Evolutionary conservation across 23 tunicate species (phyloP).

Genomic region (Oikopleura dioica): DNA sequence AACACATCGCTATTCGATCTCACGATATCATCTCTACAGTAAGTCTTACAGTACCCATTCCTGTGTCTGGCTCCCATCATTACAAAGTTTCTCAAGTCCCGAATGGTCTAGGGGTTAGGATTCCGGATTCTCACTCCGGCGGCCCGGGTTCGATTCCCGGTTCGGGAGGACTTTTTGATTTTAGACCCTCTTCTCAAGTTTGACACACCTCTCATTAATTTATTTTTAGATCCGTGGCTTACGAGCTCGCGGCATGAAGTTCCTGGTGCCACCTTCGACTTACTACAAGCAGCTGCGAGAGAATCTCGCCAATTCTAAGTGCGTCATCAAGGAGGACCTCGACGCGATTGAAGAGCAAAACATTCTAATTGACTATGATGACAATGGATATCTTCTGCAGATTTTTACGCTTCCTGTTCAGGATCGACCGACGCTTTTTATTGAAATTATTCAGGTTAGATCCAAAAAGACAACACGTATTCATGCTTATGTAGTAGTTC

Average conservation of each 20-base stretch:
- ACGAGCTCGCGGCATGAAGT: conserved; percentile 51
- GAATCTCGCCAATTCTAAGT: conserved; percentile 45
- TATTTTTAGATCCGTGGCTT: conserved; percentile 21
- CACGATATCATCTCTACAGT: conserved; percentile 44
- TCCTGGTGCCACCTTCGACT: conserved; percentile 43
- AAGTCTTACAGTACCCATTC: conserved; percentile 14
- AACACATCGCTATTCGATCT: conserved; percentile 68
- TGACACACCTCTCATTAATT: too few relatives aligned
- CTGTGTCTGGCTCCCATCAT: background rate
- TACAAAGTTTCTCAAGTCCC: too few relatives aligned
- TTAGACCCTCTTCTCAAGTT: too few relatives aligned
- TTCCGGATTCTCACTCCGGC: too few relatives aligned
- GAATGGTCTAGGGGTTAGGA: too few relatives aligned
- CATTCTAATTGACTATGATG: conserved; percentile 32
- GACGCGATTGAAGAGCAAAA: conserved; percentile 15
- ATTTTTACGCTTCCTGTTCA: conserved; percentile 81
- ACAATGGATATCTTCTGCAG: conserved; percentile 82
- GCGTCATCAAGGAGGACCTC: conserved; percentile 51
- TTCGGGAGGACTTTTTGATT: too few relatives aligned
- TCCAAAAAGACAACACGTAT: too few relatives aligned
- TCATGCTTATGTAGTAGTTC: too few relatives aligned
- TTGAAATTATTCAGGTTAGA: conserved; percentile 77
- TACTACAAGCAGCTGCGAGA: conserved; percentile 45
- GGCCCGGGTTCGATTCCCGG: too few relatives aligned
- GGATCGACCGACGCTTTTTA: conserved; percentile 81